phyloP scores from a whole-genome alignment of 2,888 invertebrate species.

The Caenorhabditis angaria region DNA sequence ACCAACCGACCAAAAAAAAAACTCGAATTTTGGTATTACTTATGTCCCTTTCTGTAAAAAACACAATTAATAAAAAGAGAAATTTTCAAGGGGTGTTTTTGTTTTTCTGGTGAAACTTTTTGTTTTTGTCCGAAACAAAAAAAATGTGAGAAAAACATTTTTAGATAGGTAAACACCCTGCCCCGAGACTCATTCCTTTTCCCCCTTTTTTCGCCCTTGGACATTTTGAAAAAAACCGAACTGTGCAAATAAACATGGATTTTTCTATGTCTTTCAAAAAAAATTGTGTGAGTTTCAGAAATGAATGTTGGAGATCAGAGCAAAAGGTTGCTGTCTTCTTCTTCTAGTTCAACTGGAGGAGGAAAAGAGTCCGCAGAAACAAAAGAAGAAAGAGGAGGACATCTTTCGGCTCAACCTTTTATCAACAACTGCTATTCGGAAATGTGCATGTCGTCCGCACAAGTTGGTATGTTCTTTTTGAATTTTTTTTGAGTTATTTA shows the following conservation, averaged over 20 bases:
- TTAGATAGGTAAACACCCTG: neutral
- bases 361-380: neutral
- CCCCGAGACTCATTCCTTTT: neutral
- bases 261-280: neutral
- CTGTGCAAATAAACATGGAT: neutral
- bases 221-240: neutral
- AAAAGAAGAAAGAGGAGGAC: slow-evolving; percentile 19
- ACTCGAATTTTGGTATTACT: neutral
- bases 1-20: neutral
- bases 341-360: neutral
- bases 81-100: neutral
- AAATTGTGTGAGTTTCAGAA: slow-evolving; percentile 2
- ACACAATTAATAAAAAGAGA: too few relatives aligned
- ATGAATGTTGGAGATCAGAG: slow-evolving; percentile 41
- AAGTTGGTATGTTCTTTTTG: slow-evolving; percentile 38
- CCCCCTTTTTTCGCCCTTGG: neutral
- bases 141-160: neutral
- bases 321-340: slow-evolving; percentile 46
- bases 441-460: slow-evolving; percentile 53
- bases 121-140: neutral
- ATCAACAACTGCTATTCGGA: slow-evolving; percentile 55
- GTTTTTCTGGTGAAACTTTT: neutral
- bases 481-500: slow-evolving; percentile 8
- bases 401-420: slow-evolving; percentile 50
- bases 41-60: too few relatives aligned